Base-by-base conservation (phyloP, 92 coral and sea anemone genomes). In the Palythoa grandiflora region DNA sequence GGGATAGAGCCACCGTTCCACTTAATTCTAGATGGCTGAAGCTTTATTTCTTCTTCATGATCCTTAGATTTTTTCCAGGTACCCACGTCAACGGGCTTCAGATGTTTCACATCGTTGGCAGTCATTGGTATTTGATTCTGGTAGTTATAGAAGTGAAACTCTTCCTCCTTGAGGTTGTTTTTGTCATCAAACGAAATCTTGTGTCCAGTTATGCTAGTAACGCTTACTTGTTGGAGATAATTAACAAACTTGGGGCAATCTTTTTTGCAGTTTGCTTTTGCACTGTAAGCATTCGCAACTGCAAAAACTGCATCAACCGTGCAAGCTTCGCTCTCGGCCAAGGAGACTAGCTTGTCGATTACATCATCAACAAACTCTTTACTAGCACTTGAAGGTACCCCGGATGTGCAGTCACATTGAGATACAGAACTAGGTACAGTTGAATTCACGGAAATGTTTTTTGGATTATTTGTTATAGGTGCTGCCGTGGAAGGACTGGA, bases 221-320 rank as follows among this genome's bases (percentile, higher is more conserved):
- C 91, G 60, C 92, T 92, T 75, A 93, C 89, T 11, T 86, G 84
- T 71, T 88, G 91, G 53, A 95, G 83, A 68, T 84, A 91, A 79
- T 90, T 75, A 44, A 74, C 37, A 54, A 95, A 85, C 28, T 88
- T 84, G 7, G 87, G 89, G 28, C 91, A 91, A 38, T 90, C 83
- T 10, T 68, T 89, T 57, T 57, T 73, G 75, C 98, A 95, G 72
- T 87, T 61, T 73, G 87, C 89, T 79, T 77, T 80, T 39, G 91
- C 90, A 39, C 77, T 91, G 28, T 91, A 77, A 6, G 98, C 98
- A 40, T 87, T 75, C 4, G 98, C 94, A 11, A 94, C 89, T 6
- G 98, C 92, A 74, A 90, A 90, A 4, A 93, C 93, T 14, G 99
- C 95, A 84, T 97, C 98, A 47, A 97, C 90, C 2, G 93, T 87